Conservation (phyloP, 1,140 invertebrate genomes). For the Conus ventricosus region DNA sequence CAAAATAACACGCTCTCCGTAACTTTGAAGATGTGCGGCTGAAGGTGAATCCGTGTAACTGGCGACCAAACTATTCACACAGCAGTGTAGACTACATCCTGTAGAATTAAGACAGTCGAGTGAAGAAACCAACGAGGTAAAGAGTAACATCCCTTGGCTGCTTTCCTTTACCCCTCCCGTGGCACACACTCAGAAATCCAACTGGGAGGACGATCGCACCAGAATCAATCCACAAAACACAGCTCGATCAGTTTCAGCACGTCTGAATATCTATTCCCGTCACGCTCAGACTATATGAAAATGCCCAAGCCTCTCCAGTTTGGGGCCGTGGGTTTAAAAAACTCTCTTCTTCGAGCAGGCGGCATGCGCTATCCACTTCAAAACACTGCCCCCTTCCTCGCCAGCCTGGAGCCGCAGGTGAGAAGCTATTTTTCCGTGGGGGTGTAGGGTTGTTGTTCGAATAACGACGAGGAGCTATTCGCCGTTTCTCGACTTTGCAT, state of each 20-base stretch:
- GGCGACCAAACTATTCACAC: conserved; percentile 23
- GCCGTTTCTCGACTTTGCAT: not conserved
- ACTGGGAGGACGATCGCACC: conserved; percentile 13
- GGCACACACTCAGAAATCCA: not conserved
- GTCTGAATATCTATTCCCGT: not conserved
- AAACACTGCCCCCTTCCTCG: conserved; percentile 36
- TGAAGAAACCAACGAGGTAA: conserved; percentile 14
- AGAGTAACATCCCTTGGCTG: conserved; percentile 34
- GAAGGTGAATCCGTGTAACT: conserved; percentile 14
- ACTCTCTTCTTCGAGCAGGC: conserved; percentile 34
- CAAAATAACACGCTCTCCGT: not conserved
- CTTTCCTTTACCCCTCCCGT: conserved; percentile 29
- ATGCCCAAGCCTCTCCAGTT: not conserved
- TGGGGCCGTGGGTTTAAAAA: conserved; percentile 32
- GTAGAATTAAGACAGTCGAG: not conserved
- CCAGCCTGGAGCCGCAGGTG: conserved; percentile 37
- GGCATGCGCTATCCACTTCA: conserved; percentile 36
- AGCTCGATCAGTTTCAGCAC: not conserved
- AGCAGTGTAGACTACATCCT: not conserved
- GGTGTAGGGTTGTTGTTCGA: conserved; percentile 17
- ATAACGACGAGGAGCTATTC: not conserved
- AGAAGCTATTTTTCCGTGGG: conserved; percentile 30
- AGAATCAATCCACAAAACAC: not conserved
- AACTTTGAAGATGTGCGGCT: conserved; percentile 18
- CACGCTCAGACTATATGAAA: not conserved